phyloP scores from a whole-genome alignment of 2,113 vertebrate genomes.

The Glaucomys volans region DNA sequence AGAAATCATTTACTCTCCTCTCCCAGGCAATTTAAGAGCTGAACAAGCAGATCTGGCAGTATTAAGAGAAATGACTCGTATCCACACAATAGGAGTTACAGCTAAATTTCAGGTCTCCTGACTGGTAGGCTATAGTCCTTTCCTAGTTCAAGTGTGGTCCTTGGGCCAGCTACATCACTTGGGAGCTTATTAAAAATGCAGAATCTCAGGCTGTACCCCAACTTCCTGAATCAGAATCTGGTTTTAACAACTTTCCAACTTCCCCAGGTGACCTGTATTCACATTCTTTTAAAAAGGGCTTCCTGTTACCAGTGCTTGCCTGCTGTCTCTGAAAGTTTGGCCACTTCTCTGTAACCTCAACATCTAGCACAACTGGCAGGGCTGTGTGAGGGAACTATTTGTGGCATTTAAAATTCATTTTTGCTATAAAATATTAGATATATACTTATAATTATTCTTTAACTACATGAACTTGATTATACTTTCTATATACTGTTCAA shows the following conservation, averaged over 20 bases:
- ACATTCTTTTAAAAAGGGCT: not conserved
- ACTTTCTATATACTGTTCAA: not conserved
- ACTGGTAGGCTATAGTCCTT: not conserved
- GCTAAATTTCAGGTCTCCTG: constrained; percentile 31
- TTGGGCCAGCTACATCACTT: not conserved
- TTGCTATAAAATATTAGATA: not conserved
- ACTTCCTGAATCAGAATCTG: constrained; percentile 8
- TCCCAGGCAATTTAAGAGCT: constrained; percentile 27
- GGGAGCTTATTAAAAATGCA: constrained; percentile 38
- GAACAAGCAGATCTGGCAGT: constrained; percentile 4
- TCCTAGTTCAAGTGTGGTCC: not conserved
- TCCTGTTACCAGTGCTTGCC: not conserved
- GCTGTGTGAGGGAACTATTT: not conserved
- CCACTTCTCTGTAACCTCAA: not conserved
- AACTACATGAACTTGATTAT: constrained; percentile 11
- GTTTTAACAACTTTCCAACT: not conserved
- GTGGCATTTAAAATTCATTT: constrained; percentile 3
- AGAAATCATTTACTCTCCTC: constrained; percentile 43
- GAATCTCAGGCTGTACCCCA: not conserved
- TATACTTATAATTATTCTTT: constrained; percentile 26
- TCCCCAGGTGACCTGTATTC: not conserved
- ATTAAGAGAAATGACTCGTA: constrained; percentile 39
- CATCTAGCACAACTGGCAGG: not conserved
- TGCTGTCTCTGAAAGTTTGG: not conserved
- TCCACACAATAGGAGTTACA: not conserved